These are phyloP conservation scores for Netelia fuscicornis DNA, from an alignment of 2,888 invertebrate species.

Conservation along the genomic window DNA sequence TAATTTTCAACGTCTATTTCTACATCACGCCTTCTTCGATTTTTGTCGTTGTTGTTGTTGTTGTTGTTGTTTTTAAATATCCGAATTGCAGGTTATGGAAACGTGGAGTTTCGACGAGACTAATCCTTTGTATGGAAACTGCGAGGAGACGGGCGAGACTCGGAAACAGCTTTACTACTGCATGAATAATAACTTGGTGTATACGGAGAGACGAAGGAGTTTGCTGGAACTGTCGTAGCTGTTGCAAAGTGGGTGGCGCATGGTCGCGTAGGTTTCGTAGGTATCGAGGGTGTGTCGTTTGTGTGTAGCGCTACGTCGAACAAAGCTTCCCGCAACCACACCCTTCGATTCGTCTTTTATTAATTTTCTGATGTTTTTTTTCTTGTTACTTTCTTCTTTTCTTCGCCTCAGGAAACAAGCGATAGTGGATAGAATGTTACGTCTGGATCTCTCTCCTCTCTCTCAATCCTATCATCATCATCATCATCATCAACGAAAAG, in stretches of 20 bases:
- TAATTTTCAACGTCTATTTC: conserved; percentile 17
- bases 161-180: conserved; percentile 24
- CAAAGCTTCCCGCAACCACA: conserved; percentile 69
- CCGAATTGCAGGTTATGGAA: neutral
- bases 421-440: neutral
- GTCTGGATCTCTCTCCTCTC: too few relatives aligned
- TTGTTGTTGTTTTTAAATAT: neutral
- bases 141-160: neutral
- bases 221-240: conserved; percentile 62
- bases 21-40: conserved; percentile 37
- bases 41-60: conserved; percentile 5
- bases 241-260: conserved; percentile 69
- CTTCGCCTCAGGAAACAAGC: conserved; percentile 8
- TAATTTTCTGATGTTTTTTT: conserved; percentile 30
- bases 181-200: conserved; percentile 36
- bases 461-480: too few relatives aligned
- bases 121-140: conserved; percentile 15
- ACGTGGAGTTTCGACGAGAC: conserved; percentile 2
- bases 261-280: conserved; percentile 66
- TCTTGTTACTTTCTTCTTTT: conserved; percentile 19
- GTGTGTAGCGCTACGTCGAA: conserved; percentile 39
- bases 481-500: neutral
- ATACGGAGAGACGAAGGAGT: conserved; percentile 27
- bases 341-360: conserved; percentile 70
- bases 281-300: conserved; percentile 72